phyloP scores from a whole-genome alignment of 2,113 vertebrate species.

The Ictalurus punctatus region DNA sequence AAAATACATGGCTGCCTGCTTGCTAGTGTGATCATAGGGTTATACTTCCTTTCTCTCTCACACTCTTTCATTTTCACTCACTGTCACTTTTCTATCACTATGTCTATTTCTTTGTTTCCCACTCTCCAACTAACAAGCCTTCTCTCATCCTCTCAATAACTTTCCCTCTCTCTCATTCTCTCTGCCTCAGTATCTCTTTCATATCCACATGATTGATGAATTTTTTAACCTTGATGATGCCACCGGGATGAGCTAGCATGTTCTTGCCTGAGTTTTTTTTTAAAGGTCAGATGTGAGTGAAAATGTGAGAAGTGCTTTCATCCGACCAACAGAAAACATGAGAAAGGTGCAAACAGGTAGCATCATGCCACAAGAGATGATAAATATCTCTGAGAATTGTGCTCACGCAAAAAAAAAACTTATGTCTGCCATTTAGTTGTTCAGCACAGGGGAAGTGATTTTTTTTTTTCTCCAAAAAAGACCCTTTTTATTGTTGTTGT shows the following conservation, averaged over 20 bases:
- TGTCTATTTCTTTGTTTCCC: neutral
- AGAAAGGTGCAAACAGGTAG: slow-evolving; percentile 5
- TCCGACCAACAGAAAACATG: neutral
- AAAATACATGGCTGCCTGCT: neutral
- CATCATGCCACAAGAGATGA: slow-evolving; percentile 29
- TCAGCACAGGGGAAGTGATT: neutral
- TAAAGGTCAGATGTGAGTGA: slow-evolving; percentile 44
- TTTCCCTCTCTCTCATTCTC: neutral
- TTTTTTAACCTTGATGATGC: slow-evolving; percentile 40
- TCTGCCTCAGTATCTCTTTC: neutral
- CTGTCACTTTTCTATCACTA: neutral
- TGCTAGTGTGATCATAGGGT: neutral
- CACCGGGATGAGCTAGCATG: neutral
- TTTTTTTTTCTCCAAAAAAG: neutral
- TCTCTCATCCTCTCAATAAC: neutral
- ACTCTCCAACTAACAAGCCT: neutral
- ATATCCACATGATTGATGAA: slow-evolving; percentile 31
- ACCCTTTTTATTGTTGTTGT: too few species aligned
- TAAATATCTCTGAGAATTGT: neutral
- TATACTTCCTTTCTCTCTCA: neutral
- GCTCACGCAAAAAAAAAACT: neutral
- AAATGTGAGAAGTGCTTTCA: slow-evolving; percentile 36
- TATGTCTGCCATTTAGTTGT: neutral
- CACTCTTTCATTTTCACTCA: neutral
- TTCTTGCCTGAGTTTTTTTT: neutral